Base-by-base conservation (phyloP, 2,113 vertebrate genomes). In the Oryctolagus cuniculus region DNA sequence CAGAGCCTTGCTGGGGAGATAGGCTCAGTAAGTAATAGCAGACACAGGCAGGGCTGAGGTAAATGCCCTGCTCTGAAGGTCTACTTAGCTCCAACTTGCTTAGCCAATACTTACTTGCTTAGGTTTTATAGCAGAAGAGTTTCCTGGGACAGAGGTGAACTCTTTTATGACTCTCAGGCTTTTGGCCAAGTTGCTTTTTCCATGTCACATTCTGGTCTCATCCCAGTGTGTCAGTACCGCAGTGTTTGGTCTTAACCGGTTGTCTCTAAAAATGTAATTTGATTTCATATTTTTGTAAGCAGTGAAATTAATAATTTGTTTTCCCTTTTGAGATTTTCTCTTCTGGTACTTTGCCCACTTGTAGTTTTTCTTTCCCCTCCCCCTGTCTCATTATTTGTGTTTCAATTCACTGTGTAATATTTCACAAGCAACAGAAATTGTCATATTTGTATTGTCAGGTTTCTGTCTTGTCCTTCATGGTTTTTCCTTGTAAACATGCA, bases 401-500 rank as follows among this genome's bases (percentile, higher is more conserved):
- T 75, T 34, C 55, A 36, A 79, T 74, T 96, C 44, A 67, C 31
- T 73, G 74, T 27, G 34, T 55, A 22, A 5, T 78, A 0, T 89
- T 93, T 89, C 83, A 17, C 51, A 72, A 51, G 55, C 12, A 82
- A 29, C 13, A 75, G 34, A 79, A 69, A 16, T 25, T 72, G 95
- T 61, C 16, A 84, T 90, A 93, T 86, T 86, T 93, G 34, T 61
- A 5, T 81, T 29, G 15, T n/a, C 31, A 67, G 1, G 21, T 64
- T 19, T 89, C 2, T 83, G 4, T 53, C 17, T 88, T 93, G 44
- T 72, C 61, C 6, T 61, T 87, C 58, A n/a, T 92, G 72, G 34
- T 63, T 81, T 95, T 93, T 74, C 31, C n/a, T 96, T 83, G 3
- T 95, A 73, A 93, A n/a, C 22, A 25, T 61, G 89, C 63, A n/a